Conservation (phyloP, 1,140 invertebrate species). For the Pseudomyrmex pallidus region DNA sequence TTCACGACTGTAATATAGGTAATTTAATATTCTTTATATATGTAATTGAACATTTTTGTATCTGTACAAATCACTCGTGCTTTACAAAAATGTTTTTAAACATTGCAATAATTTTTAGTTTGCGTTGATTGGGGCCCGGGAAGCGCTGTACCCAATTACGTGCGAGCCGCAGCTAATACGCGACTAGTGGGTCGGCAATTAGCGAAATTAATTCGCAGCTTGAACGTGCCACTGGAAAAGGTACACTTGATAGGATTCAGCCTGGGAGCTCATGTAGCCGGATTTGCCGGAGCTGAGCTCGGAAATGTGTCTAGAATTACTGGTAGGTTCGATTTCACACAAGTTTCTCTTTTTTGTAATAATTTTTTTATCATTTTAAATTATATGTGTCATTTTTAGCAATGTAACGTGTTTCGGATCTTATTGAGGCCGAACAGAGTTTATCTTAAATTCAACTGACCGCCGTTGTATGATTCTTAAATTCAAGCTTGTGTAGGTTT, state of each 20-base stretch:
- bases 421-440: too few species aligned
- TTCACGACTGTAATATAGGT: constrained; percentile 86
- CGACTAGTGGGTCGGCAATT: constrained; percentile 96
- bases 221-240: constrained; percentile 87
- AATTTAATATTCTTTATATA: not conserved
- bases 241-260: constrained; percentile 97
- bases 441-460: too few species aligned
- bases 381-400: too few species aligned
- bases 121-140: constrained; percentile 98
- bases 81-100: not conserved
- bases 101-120: constrained; percentile 86
- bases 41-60: not conserved
- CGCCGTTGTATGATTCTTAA: too few species aligned
- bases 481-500: too few species aligned
- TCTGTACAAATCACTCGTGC: not conserved
- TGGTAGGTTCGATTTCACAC: constrained; percentile 84
- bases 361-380: too few species aligned
- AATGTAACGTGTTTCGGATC: too few species aligned
- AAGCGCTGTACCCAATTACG: constrained; percentile 96
- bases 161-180: constrained; percentile 96
- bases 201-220: constrained; percentile 88
- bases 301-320: constrained; percentile 94
- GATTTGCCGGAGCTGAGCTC: constrained; percentile 95
- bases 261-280: constrained; percentile 96
- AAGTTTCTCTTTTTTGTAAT: not conserved